Base-by-base conservation (phyloP, 2,113 vertebrate species). In the Paraplagusia blochii region DNA sequence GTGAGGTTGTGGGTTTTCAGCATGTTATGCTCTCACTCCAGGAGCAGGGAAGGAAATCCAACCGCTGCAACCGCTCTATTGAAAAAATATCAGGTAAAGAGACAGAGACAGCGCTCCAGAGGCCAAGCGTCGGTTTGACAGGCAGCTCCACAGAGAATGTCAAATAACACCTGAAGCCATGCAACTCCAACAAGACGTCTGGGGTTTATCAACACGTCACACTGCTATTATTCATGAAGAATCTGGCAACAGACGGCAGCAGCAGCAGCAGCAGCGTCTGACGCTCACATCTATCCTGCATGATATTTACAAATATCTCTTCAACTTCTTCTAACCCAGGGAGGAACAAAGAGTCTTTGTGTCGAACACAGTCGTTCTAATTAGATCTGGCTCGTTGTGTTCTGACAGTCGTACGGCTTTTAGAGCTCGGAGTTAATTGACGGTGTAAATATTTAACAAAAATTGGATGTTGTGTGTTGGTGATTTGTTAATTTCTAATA, bases 151-250 rank as follows among this genome's bases (percentile, higher is more conserved):
- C 72, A 74, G 81, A 83, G 80, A 85, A 87, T 87, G 80, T 84
- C 83, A 90, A 77, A 69, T 63, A 66, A 71, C 80, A 88, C 81
- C 87, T 84, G 80, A 80, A 86, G 77, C 76, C 60, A 83, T 29
- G 59, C 51, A 67, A 77, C 73, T 80, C 68, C 77, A 79, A 80
- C 82, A 81, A 82, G 63, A 68, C 69, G 59, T 73, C 77, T 69
- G 63, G 78, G 66, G 79, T 82, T 82, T 80, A 84, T 79, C 64
- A 82, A 84, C 80, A 77, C 74, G 63, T 79, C 81, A 66, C 61
- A 35, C 71, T 35, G 55, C 78, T 79, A 80, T 87, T 73, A 81
- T 84, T 87, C 83, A 86, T 61, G 50, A 81, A 74, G 58, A 72
- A 71, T 79, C 52, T 58, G 44, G 73, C 74, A 48, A 62, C 74